Evolutionary conservation across 1,140 invertebrate species (phyloP), one percentile per base, ranked within the genome.

Genomic region (Thaumatotibia leucotreta): DNA sequence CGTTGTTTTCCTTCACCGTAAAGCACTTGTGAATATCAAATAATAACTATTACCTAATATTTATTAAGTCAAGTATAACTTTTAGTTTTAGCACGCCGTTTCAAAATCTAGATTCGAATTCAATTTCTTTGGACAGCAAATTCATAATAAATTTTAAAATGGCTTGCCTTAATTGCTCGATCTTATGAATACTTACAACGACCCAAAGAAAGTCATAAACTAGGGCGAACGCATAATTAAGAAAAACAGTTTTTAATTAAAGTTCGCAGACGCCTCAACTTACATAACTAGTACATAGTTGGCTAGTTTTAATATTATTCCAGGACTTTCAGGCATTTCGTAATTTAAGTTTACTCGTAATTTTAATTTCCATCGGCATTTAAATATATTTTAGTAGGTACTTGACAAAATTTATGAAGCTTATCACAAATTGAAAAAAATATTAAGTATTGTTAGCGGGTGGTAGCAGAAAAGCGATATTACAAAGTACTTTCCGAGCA

Each of bases 231-330:
- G 52, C 52, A 14, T 58, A 58, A 58, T 58, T 58, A 58, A 63
- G 31, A 63, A 39, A 63, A 35, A 63, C 4, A 63, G 31, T 63
- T 63, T 63, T 35, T 63, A 39, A 35, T 63, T 63, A 35, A 63
- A 22, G 61, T 63, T 32, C 17, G 24, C 35, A 63, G 35, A 63
- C 35, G 31, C 10, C 35, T 63, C 17, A 17, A 63, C 61, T 63
- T 63, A 31, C 61, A 22, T 33, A 33, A 33, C 31, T 22, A 14
- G 29, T 11, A 63, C 11, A 58, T 58, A 58, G 29, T 27, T 58
- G 29, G 54, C 17, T 45, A 45, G 39, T 45, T 17, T 45, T 20
- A n/a, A n/a, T n/a, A 45, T 20, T 45, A 45, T 45, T 45, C 17
- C 2, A 45, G n/a, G 17, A 5, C 39, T 45, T 45, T 45, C 39